These are phyloP conservation scores for Probaryconus sp. DNA, from an alignment of 1,140 invertebrate species.

Conservation along the genomic window DNA sequence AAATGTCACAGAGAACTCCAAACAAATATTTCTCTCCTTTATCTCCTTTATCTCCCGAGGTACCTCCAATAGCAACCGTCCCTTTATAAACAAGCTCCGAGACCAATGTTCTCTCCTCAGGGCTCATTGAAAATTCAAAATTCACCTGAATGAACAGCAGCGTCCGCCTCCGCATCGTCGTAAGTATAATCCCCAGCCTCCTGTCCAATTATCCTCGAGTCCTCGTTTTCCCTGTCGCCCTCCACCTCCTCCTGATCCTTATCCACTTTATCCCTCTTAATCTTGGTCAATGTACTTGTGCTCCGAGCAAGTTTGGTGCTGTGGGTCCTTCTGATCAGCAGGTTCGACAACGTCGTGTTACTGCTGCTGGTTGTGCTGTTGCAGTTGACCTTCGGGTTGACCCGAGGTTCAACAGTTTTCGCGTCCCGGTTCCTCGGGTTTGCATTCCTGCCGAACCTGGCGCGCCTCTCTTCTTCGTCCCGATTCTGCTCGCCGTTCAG, in stretches of 20 bases:
- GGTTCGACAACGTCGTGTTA: constrained; percentile 66
- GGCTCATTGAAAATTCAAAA: constrained; percentile 21
- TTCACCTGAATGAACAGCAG: constrained; percentile 82
- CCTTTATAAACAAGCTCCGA: background rate
- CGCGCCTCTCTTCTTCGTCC: constrained; percentile 22
- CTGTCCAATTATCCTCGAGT: constrained; percentile 41
- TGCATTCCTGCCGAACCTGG: constrained; percentile 7
- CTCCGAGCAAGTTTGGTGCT: constrained; percentile 85
- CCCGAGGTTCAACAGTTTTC: too few species aligned
- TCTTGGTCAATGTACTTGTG: constrained; percentile 72
- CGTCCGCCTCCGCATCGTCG: constrained; percentile 79
- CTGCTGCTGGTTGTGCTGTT: constrained; percentile 2
- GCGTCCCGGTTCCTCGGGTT: constrained; percentile 12
- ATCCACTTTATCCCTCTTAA: constrained; percentile 29
- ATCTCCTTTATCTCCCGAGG: too few species aligned
- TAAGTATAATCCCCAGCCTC: constrained; percentile 71
- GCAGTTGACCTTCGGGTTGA: constrained; percentile 16
- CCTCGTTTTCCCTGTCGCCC: background rate
- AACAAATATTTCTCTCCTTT: too few species aligned
- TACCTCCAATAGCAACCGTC: background rate
- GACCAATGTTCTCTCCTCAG: background rate
- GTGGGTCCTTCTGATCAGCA: constrained; percentile 82
- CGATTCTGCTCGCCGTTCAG: constrained; percentile 57
- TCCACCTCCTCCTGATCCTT: constrained; percentile 27
- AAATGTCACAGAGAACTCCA: too few species aligned